Evolutionary conservation across 2,113 vertebrate species (phyloP), one percentile per base, ranked within the genome.

Genomic region (Felis chaus): DNA sequence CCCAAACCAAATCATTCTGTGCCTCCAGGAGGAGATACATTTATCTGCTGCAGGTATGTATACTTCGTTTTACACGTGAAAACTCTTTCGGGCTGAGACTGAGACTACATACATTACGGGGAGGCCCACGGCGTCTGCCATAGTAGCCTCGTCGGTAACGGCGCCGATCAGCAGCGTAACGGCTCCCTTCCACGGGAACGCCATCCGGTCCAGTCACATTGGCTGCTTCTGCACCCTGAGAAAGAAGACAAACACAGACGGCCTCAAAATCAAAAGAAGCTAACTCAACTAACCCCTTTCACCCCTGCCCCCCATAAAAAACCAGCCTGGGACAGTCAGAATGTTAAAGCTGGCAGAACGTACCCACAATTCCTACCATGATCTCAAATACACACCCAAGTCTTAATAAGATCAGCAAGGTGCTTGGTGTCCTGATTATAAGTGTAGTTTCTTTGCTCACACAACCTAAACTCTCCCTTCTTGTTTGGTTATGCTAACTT

Each of bases 131-230:
- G 92, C 99, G 98, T 23, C 99, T 98, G 16, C 99, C 99, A 21
- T 99, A 99, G 98, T 99, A 99, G 48, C 99, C 99, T 0, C 99
- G 99, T 33, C 99, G 98, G 83, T 99, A 99, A 14, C 99, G 99
- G 19, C 99, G 99, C 74, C 99, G 99, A 93, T 99, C 99, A 6
- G 99, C 99, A 10, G 99, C 99, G 0, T 99, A 99, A 36, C 99
- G 99, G 86, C 99, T 99, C 86, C 99, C 99, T 98, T 99, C 99
- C 5, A 99, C 99, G 0, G 99, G 99, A 63, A 99, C 98, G 1
- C 99, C 99, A 4, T 99, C 99, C 0, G 99, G 99, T 23, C 99
- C 99, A 0, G 99, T 99, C 96, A 99, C 99, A 19, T 99, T 99
- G 45, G 99, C 99, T 69, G 99, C 99, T 97, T 99, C 99, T 1